These are phyloP conservation scores for Auanema sp. DNA, from an alignment of 2,888 invertebrate species.

Conservation along the genomic window DNA sequence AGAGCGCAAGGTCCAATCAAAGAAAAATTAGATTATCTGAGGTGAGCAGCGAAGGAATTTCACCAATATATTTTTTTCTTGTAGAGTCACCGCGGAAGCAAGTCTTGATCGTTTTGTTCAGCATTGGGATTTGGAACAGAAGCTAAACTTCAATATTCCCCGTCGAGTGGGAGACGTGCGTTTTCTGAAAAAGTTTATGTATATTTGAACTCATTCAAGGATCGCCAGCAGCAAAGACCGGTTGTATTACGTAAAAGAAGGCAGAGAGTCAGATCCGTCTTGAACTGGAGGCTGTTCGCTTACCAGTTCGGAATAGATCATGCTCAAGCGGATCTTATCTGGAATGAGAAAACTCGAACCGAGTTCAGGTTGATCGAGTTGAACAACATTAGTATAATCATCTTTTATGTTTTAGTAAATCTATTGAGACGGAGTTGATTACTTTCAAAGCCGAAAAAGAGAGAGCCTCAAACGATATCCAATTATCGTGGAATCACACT, in stretches of 20 bases:
- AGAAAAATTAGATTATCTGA: conserved; percentile 34
- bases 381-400: conserved; percentile 65
- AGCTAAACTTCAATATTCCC: conserved; percentile 61
- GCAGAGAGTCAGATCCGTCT: conserved; percentile 73
- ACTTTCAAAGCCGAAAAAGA: conserved; percentile 88
- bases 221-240: conserved; percentile 69
- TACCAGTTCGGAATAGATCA: conserved; percentile 92
- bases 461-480: conserved; percentile 70
- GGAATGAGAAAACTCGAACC: conserved; percentile 96
- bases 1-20: conserved; percentile 34
- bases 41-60: conserved; percentile 3
- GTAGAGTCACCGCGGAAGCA: conserved; percentile 64
- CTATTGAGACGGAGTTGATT: conserved; percentile 66
- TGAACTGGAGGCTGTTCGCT: conserved; percentile 91
- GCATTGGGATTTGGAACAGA: conserved; percentile 68
- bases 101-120: conserved; percentile 67
- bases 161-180: conserved; percentile 5
- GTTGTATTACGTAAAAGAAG: conserved; percentile 87
- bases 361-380: conserved; percentile 87
- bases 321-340: conserved; percentile 90
- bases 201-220: conserved; percentile 20
- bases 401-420: conserved; percentile 22
- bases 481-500: conserved; percentile 93
- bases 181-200: not conserved
- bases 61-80: conserved; percentile 3